Evolutionary conservation across 2,797 vertebrate genomes (phyloP), one percentile per base, ranked within the genome.

Genomic region (Thalassophryne amazonica): DNA sequence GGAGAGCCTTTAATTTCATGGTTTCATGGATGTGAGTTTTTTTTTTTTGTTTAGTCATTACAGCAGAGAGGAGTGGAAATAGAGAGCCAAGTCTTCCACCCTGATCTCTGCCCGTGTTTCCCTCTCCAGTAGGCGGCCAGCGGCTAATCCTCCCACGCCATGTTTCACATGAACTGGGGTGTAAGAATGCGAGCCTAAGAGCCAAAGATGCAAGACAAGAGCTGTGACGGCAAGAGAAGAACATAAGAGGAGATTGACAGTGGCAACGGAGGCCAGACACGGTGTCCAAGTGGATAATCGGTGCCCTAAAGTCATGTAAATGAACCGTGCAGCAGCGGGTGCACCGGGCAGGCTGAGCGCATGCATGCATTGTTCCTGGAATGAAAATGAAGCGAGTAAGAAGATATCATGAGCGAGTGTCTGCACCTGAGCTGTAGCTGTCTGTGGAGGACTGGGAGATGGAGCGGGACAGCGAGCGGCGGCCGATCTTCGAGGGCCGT

Each of bases 361-460:
- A n/a, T n/a, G n/a, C n/a, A n/a, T n/a, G n/a, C n/a, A n/a, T n/a
- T n/a, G n/a, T n/a, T n/a, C n/a, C n/a, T n/a, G n/a, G n/a, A n/a
- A n/a, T n/a, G n/a, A n/a, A n/a, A n/a, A n/a, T n/a, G n/a, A n/a
- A n/a, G 24, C 10, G 8, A 30, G 34, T 1, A 11, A 19, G 2
- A 10, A 12, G 5, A 5, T 3, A 2, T 25, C 19, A 1, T 7
- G n/a, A 7, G 9, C 43, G 30, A 6, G 41, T 24, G 49, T 55
- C 39, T 38, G 30, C 85, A 99, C 97, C 97, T 77, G 97, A 99
- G 88, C 97, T 98, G 86, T 99, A 99, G 84, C 97, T 99, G 81
- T 99, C 97, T 42, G 97, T 99, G 2, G 97, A 99, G 2, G 96
- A 98, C 86, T 99, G 97, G 6, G 97, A 99, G 88, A 98, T 99